Evolutionary conservation across 2,797 vertebrate species (phyloP).

Genomic region (Dryobates pubescens): DNA sequence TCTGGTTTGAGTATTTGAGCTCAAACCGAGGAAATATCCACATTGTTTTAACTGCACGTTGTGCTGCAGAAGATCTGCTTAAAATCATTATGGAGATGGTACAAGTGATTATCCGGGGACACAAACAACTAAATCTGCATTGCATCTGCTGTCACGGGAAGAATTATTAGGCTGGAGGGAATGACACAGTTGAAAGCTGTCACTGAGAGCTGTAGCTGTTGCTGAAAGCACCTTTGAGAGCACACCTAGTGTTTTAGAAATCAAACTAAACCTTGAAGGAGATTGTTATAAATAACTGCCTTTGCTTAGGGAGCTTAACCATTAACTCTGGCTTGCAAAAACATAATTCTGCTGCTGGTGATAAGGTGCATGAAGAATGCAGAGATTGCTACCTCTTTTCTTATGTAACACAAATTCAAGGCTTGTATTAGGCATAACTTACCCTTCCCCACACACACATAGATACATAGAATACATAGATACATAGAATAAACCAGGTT

Average conservation of each 20-base stretch:
- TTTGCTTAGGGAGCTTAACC: background rate
- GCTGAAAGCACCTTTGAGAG: background rate
- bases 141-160: background rate
- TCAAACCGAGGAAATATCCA: conserved; percentile 23
- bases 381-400: background rate
- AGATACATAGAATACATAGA: too few species aligned
- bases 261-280: background rate
- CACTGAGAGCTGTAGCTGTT: background rate
- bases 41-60: background rate
- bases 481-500: too few species aligned
- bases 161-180: background rate
- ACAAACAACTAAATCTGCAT: background rate
- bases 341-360: background rate
- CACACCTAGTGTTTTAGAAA: background rate
- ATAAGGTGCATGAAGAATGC: background rate
- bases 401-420: background rate
- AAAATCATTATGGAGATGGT: background rate
- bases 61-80: conserved; percentile 9
- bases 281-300: background rate
- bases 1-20: background rate
- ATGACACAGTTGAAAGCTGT: background rate
- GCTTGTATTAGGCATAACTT: background rate
- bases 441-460: background rate
- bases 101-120: background rate
- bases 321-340: background rate